These are phyloP conservation scores for Drosophila erecta DNA, from an alignment of 1,140 invertebrate species.

Conservation along the genomic window DNA sequence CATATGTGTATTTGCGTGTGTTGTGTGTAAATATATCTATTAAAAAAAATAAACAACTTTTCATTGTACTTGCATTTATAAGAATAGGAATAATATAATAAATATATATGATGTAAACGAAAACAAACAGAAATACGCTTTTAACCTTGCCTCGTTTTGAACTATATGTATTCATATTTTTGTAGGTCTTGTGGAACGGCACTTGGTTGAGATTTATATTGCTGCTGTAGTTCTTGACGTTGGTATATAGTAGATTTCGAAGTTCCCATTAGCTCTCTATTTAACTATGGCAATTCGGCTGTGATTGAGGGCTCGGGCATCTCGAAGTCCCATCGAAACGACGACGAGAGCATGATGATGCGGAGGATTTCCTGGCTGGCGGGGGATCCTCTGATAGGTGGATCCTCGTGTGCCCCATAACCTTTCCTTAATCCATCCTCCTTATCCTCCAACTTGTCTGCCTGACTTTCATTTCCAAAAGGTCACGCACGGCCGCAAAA, in stretches of 20 bases:
- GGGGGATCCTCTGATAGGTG: background rate
- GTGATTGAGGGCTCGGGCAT: background rate
- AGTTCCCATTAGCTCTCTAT: conserved; percentile 2
- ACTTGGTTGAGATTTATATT: conserved; percentile 62
- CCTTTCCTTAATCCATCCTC: conserved; percentile 9
- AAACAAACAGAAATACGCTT: conserved; percentile 43
- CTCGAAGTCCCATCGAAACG: conserved; percentile 2
- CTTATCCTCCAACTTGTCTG: background rate
- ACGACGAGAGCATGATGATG: background rate
- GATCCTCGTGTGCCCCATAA: conserved; percentile 9
- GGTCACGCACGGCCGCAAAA: conserved; percentile 24
- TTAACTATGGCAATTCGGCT: conserved; percentile 10
- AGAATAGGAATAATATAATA: conserved; percentile 38
- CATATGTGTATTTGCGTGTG: conserved; percentile 26
- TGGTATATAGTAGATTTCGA: conserved; percentile 7
- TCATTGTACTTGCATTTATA: conserved; percentile 49
- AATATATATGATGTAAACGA: conserved; percentile 48
- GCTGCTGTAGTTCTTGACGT: conserved; percentile 21
- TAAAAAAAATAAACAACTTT: conserved; percentile 44
- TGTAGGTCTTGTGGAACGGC: conserved; percentile 56
- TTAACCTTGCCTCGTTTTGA: conserved; percentile 31
- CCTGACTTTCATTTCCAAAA: conserved; percentile 1
- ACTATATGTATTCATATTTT: conserved; percentile 42
- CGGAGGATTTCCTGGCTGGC: conserved; percentile 5
- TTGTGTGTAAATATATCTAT: conserved; percentile 13